A percentile compares a stretch with the other conserved stretches of the same genome.
Conservation (phyloP, 35 echinoderm and acorn worm genomes). For the Apostichopus californicus region DNA sequence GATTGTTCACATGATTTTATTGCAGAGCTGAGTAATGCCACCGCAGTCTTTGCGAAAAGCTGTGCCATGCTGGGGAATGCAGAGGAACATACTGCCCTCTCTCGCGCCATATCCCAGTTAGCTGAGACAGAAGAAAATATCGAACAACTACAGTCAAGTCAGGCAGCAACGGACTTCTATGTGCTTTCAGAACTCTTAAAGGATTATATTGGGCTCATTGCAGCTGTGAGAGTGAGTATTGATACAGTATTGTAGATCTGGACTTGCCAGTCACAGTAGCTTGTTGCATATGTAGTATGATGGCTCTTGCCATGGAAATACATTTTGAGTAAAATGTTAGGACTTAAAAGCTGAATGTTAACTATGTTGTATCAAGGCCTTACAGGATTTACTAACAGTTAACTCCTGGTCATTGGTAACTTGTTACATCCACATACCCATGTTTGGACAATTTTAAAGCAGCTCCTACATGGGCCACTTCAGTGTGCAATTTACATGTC, state of each 20-base stretch:
- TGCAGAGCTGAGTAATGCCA: constrained; percentile 83
- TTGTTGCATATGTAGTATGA: too few species aligned
- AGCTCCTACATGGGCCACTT: too few species aligned
- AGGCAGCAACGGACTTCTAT: constrained; percentile 96
- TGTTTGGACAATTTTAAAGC: too few species aligned
- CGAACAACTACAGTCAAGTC: constrained; percentile 77
- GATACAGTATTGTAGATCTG: background rate
- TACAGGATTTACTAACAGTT: too few species aligned
- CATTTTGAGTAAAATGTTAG: too few species aligned
- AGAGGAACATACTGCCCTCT: constrained; percentile 97
- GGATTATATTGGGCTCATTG: constrained; percentile 97
- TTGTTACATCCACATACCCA: too few species aligned
- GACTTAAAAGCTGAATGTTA: too few species aligned
- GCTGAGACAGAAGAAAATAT: constrained; percentile 97
- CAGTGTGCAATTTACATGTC: too few species aligned
- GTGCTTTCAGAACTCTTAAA: constrained; percentile 96
- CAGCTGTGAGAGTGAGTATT: constrained; percentile 83
- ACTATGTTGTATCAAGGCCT: too few species aligned
- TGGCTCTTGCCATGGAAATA: too few species aligned
- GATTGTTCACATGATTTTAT: background rate
- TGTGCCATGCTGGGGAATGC: constrained; percentile 95
- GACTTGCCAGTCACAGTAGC: too few species aligned
- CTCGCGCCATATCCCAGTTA: constrained; percentile 91
- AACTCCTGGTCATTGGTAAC: too few species aligned
- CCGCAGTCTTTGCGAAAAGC: constrained; percentile 96